Evolutionary conservation across 2,113 vertebrate genomes (phyloP), one percentile per base, ranked within the genome.

Genomic region (Protobothrops mucrosquamatus): DNA sequence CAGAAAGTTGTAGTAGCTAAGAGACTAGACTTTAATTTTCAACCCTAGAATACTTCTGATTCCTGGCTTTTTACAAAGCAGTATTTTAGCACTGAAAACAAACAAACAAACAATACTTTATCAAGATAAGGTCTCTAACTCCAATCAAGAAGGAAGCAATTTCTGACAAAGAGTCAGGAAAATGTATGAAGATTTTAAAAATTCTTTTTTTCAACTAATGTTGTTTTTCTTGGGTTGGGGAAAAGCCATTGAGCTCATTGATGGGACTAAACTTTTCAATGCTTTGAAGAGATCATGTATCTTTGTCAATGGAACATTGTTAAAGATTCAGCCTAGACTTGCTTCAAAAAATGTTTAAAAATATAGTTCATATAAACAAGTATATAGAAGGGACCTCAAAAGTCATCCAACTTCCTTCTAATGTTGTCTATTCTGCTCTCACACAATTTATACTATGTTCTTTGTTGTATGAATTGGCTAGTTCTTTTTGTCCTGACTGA

Each of bases 91-190:
- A 22, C 61, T 43, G 88, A 55, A 34, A 39, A 88, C 91, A 92
- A 94, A 89, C 48, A 91, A 94, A 59, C 39, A 56, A 23, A n/a
- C 15, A 81, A 26, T 89, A 2, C 85, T 95, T 94, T 89, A 90
- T 57, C 88, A 86, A 57, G 46, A 48, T 34, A 11, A 34, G 11
- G 20, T n/a, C 91, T 89, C 94, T 92, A 91, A 89, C 91, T 93
- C 34, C 64, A 88, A 55, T 92, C 74, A 92, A 86, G 93, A 93
- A 91, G 85, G 92, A 92, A 81, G 86, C 92, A 94, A 61, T 93
- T 90, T 93, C 93, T 96, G 92, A 94, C 88, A 43, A 14, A 81
- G 11, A 4, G 4, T 26, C 64, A 91, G 46, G 51, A 20, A 91
- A 91, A 91, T 18, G 7, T 55, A 52, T 39, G 52, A 43, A 23